phyloP scores from a whole-genome alignment of 2,888 invertebrate species.

The Callimorpha dominula region DNA sequence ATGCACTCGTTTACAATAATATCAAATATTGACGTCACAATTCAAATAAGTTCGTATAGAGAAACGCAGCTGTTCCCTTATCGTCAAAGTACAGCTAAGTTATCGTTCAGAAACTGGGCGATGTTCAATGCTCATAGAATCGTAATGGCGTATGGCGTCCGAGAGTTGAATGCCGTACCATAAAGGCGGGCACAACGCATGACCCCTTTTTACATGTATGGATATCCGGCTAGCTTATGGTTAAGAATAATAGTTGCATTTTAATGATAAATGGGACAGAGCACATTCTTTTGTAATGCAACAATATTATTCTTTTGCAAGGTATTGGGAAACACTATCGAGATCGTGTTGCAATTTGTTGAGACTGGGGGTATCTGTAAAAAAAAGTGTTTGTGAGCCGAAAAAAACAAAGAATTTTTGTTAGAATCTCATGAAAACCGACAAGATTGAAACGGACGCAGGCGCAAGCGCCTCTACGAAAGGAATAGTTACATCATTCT shows the following conservation, averaged over 20 bases:
- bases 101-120: slow-evolving; percentile 59
- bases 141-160: slow-evolving; percentile 62
- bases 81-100: slow-evolving; percentile 44
- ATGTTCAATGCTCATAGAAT: slow-evolving; percentile 63
- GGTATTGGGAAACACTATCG: slow-evolving; percentile 13
- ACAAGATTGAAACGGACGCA: background rate
- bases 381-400: too few species aligned
- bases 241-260: slow-evolving; percentile 69
- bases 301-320: slow-evolving; percentile 6
- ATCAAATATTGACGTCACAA: background rate
- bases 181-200: slow-evolving; percentile 61
- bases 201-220: slow-evolving; percentile 80
- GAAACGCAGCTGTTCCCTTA: slow-evolving; percentile 39
- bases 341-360: slow-evolving; percentile 23
- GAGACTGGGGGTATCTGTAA: background rate
- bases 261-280: slow-evolving; percentile 58
- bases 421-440: too few species aligned
- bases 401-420: too few species aligned
- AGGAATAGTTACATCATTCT: background rate
- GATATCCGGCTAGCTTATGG: slow-evolving; percentile 77
- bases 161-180: slow-evolving; percentile 58
- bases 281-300: slow-evolving; percentile 45
- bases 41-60: slow-evolving; percentile 27
- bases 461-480: background rate
- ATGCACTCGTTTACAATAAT: background rate